Evolutionary conservation across 2,113 vertebrate genomes (phyloP), one percentile per base, ranked within the genome.

Genomic region (Urocolius indicus): DNA sequence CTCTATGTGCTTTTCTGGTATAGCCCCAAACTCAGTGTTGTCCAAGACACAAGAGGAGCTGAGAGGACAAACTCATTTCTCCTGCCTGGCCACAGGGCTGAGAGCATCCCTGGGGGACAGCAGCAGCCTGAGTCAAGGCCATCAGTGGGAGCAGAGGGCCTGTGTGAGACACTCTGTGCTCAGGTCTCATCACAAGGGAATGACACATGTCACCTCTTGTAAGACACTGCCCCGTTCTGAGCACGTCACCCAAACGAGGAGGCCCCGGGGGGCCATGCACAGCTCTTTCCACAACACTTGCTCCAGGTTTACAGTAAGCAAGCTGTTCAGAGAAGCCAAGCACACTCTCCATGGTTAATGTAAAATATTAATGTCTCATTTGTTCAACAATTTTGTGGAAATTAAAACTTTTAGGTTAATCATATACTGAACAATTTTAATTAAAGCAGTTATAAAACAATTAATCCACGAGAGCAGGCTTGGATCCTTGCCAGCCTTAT

Each of bases 361-460:
- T 98, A 97, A 98, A 98, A 98, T 98, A 98, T 98, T 98, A 98
- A 98, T 98, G 98, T 98, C 97, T 98, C 97, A 98, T 98, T 98
- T 98, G 98, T 98, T 98, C 97, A 96, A 98, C 97, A 97, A 97
- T 98, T 98, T 98, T 96, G 96, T 97, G 97, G 97, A 98, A 98
- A 98, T 98, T 98, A 98, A 98, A 98, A 98, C 97, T 98, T 98
- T 98, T 98, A 98, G 97, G 98, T 98, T 98, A 98, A 98, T 98
- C 97, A 98, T 98, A 98, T 97, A 98, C 97, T 96, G 97, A 98
- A 97, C 96, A 98, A 97, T 98, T 98, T 98, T 98, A 98, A 98
- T 98, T 98, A 98, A 98, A 98, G 97, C 98, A 97, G 98, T 98
- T 98, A 98, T 97, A 98, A 98, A 98, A 98, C 97, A 98, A 98